Evolutionary conservation across 2,113 vertebrate species (phyloP).

Genomic region (Microtus pennsylvanicus): DNA sequence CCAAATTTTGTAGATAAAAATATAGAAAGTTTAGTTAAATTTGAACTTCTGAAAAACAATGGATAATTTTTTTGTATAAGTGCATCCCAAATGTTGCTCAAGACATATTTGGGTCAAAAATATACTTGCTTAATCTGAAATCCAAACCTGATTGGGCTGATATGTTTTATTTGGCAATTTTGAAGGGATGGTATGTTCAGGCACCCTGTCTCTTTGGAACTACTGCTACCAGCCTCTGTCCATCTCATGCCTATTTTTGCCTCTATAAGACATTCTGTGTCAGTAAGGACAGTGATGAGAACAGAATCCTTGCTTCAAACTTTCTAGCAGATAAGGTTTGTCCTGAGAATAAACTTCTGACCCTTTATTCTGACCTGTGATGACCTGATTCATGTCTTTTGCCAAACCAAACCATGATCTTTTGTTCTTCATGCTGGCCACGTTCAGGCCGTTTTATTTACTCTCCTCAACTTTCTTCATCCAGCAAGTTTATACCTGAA

Average conservation of each 20-base stretch:
- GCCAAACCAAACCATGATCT: not conserved
- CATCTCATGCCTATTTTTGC: not conserved
- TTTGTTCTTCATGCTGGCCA: not conserved
- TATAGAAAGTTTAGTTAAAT: conserved; percentile 34
- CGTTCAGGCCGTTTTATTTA: not conserved
- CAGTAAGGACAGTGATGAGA: not conserved
- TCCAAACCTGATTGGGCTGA: not conserved
- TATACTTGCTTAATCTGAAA: not conserved
- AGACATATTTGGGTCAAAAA: not conserved
- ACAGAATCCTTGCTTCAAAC: not conserved
- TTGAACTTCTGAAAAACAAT: conserved; percentile 43
- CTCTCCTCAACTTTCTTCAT: not conserved
- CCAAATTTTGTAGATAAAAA: conserved; percentile 62
- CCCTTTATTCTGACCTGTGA: not conserved
- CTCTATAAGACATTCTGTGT: not conserved
- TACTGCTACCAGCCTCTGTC: not conserved
- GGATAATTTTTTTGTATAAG: not conserved
- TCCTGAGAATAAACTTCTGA: conserved; percentile 16
- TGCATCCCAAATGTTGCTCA: not conserved
- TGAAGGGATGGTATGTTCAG: not conserved
- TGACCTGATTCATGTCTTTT: not conserved
- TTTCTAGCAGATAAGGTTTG: not conserved
- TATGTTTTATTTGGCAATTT: not conserved
- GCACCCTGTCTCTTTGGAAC: not conserved
- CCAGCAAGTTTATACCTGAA: not conserved